Evolutionary conservation across 2,888 invertebrate species (phyloP).

Genomic region (Eutolmus rufibarbis): DNA sequence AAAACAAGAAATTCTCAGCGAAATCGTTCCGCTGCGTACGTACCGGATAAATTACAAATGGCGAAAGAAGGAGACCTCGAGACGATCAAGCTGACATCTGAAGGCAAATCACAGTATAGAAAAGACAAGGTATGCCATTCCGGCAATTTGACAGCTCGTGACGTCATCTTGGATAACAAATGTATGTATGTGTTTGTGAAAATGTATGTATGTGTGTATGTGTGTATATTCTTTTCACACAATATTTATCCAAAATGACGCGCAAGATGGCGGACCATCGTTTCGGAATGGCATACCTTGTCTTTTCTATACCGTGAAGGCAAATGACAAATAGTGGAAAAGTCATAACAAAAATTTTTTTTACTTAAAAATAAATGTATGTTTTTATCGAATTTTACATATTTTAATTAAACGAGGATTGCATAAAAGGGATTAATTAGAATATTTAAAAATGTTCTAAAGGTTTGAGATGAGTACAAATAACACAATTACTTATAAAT

Average conservation of each 20-base stretch:
- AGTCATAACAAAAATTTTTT: not conserved
- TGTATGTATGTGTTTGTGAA: too few relatives aligned
- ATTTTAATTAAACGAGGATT: not conserved
- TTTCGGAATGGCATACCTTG: too few relatives aligned
- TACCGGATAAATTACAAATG: constrained; percentile 63
- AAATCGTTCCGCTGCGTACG: constrained; percentile 54
- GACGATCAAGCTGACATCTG: not conserved
- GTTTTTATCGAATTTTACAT: not conserved
- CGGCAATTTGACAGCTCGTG: too few relatives aligned
- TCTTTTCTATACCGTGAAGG: too few relatives aligned
- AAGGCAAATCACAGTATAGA: not conserved
- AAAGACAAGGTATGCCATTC: too few relatives aligned
- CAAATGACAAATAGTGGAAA: not conserved
- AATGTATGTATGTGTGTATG: too few relatives aligned
- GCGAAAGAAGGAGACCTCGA: constrained; percentile 58
- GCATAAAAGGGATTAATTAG: too few relatives aligned
- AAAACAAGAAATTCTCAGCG: not conserved
- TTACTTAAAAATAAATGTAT: not conserved
- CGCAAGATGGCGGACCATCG: too few relatives aligned
- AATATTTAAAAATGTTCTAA: not conserved
- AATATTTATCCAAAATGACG: too few relatives aligned
- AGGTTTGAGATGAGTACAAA: not conserved
- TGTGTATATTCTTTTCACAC: too few relatives aligned
- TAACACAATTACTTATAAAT: not conserved
- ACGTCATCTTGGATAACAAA: too few relatives aligned